Base-by-base conservation (phyloP, 2,113 vertebrate genomes). In the Channa maculata region DNA sequence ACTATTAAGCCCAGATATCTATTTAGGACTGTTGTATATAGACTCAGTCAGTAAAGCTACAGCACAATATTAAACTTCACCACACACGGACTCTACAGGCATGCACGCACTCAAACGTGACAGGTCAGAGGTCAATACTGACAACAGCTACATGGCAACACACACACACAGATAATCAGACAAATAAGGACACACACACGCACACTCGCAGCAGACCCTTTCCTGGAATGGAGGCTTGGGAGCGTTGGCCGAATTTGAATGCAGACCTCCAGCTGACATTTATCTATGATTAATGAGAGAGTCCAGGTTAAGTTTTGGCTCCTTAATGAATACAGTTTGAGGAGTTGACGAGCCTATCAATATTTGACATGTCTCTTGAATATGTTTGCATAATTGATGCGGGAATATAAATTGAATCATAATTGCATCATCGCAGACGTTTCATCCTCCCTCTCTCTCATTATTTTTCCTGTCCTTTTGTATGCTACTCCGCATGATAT, bases 371-470 rank as follows among this genome's bases (percentile, higher is more conserved):
- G 86, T 79, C 84, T 88, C 81, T 75, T 86, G 90, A 89, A 89
- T 89, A 75, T 84, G 84, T 93, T 90, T 93, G 89, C 89, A 92
- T 92, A 93, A 92, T 92, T 88, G 82, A 92, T 91, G 84, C 71
- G 6, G 41, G 69, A 71, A 85, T 88, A 87, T 85, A 91, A 89
- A 91, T 92, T 87, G 84, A 90, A 92, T 91, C 88, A 86, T 92
- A 90, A 93, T 91, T 92, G 87, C 89, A 79, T 89, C 89, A 92
- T 83, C 71, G 89, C 68, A 84, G 79, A 83, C 50, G 48, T 79
- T 84, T 79, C 15, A n/a, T 80, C 72, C 60, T 71, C 70, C 55
- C 49, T 75, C 55, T 60, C 48, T 78, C 84, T 75, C 82, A 75
- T 80, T 82, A 79, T 84, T 60, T 87, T 66, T 37, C 72, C 37